A percentile compares a stretch with the other conserved stretches of the same genome.
Conservation (phyloP, 2,888 invertebrate genomes). For the Cataglyphis altisquamis region DNA sequence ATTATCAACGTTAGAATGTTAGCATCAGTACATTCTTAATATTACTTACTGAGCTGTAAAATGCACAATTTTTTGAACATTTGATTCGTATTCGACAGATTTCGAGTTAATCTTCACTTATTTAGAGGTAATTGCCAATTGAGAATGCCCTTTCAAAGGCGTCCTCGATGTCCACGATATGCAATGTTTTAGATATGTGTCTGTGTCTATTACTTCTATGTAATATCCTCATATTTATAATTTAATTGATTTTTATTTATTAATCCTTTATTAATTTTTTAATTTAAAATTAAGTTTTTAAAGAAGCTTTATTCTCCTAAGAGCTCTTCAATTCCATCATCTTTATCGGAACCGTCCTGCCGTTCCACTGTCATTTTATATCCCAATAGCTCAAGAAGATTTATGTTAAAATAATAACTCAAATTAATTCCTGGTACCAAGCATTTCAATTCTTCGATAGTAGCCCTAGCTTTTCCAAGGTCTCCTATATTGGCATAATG, state of each 20-base stretch:
- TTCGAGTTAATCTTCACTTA: not conserved
- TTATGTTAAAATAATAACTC: constrained; percentile 82
- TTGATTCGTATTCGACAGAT: too few species aligned
- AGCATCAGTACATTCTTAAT: too few species aligned
- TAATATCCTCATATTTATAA: not conserved
- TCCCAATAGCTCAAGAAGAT: constrained; percentile 82
- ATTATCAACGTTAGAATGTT: too few species aligned
- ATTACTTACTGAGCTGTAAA: too few species aligned
- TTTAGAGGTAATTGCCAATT: not conserved
- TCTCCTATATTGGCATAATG: constrained; percentile 83
- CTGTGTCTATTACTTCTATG: not conserved
- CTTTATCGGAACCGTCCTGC: constrained; percentile 82
- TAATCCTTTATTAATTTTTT: not conserved
- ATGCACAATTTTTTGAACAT: too few species aligned
- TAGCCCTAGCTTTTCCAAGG: constrained; percentile 81
- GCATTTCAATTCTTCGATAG: constrained; percentile 83
- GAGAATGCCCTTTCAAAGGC: not conserved
- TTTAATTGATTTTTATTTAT: not conserved
- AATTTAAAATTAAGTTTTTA: not conserved
- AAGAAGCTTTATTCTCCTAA: constrained; percentile 79
- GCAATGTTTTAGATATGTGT: not conserved
- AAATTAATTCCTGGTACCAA: constrained; percentile 84
- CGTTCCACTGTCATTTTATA: constrained; percentile 81
- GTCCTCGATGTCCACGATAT: not conserved
- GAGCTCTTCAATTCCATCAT: constrained; percentile 84